Percentiles rank a stretch among this genome's conserved stretches.
Conservation (phyloP, 2,113 vertebrate genomes). For the Mastomys natalensis region DNA sequence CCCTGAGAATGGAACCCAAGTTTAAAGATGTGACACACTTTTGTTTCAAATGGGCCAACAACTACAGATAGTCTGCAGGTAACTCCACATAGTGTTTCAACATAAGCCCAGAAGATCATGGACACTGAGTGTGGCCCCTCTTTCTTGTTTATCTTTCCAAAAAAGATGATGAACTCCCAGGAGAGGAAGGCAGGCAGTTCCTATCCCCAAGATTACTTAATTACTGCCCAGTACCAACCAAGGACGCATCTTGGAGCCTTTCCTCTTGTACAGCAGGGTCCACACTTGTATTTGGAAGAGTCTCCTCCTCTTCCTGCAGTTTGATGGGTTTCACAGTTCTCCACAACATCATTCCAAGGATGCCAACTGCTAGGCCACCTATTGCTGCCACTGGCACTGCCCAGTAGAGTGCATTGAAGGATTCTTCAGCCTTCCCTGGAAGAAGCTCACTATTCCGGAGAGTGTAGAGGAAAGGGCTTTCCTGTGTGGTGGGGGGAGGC, state of each 20-base stretch:
- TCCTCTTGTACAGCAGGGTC: background rate
- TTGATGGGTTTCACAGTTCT: slow-evolving; percentile 40
- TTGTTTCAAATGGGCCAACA: background rate
- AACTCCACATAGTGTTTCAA: background rate
- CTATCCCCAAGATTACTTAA: background rate
- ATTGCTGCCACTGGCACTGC: slow-evolving; percentile 85
- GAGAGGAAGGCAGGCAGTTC: background rate
- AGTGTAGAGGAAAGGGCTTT: slow-evolving; percentile 92
- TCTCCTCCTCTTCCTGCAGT: too few species aligned
- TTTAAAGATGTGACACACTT: background rate
- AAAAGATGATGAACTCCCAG: background rate
- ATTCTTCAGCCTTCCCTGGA: background rate
- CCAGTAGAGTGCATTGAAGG: slow-evolving; percentile 85
- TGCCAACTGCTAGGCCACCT: slow-evolving; percentile 85
- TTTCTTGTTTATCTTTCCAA: background rate
- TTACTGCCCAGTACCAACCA: background rate
- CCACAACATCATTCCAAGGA: slow-evolving; percentile 82
- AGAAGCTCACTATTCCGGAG: slow-evolving; percentile 87
- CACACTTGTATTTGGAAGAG: too few species aligned
- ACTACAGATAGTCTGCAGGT: background rate
- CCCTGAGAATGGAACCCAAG: background rate
- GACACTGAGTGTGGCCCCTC: background rate
- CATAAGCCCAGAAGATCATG: background rate
- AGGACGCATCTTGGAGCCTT: background rate
- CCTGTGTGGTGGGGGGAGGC: slow-evolving; percentile 84